Evolutionary conservation across 2,797 vertebrate genomes (phyloP).

Genomic region (Pangasius macronema): DNA sequence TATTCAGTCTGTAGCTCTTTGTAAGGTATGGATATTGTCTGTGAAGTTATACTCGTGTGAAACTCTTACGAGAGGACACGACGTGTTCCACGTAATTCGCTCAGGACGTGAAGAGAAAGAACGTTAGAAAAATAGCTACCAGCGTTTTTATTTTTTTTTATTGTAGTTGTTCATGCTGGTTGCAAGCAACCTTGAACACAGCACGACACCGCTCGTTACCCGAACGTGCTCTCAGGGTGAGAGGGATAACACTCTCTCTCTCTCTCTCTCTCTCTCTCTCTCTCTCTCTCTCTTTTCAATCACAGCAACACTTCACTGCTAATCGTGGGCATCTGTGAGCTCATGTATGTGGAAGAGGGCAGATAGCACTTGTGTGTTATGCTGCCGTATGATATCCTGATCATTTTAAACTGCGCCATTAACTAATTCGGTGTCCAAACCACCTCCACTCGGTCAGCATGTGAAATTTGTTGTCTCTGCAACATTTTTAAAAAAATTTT

Average conservation of each 20-base stretch:
- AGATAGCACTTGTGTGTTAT: not conserved
- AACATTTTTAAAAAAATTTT: no score
- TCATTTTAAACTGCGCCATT: not conserved
- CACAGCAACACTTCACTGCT: not conserved
- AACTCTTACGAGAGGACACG: no score
- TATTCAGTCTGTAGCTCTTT: not conserved
- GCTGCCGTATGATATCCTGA: not conserved
- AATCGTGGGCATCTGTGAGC: not conserved
- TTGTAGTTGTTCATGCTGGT: not conserved
- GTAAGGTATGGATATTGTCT: not conserved
- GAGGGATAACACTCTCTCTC: no score
- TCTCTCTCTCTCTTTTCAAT: not conserved
- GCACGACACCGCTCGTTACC: not conserved
- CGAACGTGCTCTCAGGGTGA: no score
- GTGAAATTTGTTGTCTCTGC: not conserved
- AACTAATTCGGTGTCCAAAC: not conserved
- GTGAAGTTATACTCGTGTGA: no score
- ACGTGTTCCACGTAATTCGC: not conserved
- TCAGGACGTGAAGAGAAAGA: no score
- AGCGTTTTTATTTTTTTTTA: no score
- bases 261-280: no score
- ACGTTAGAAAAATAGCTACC: no score
- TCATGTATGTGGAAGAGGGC: not conserved
- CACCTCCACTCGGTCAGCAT: not conserved
- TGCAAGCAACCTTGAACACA: no score